phyloP scores from a whole-genome alignment of 1,140 invertebrate genomes.

The Batillaria attramentaria region DNA sequence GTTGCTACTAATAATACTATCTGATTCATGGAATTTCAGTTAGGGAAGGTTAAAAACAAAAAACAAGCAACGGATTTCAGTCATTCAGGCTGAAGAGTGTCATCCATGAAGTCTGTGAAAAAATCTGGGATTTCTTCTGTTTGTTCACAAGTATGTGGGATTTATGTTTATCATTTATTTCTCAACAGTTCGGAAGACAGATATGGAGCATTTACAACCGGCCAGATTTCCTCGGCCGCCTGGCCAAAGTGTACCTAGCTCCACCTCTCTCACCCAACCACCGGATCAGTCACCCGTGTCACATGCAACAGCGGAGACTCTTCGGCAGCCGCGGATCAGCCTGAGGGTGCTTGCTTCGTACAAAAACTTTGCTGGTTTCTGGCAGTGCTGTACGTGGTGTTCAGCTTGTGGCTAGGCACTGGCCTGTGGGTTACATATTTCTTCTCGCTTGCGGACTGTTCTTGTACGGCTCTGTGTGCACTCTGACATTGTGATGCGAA shows the following conservation, averaged over 20 bases:
- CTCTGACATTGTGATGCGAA: too few species aligned
- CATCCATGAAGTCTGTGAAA: not conserved
- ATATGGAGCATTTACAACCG: constrained; percentile 78
- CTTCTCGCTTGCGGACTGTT: not conserved
- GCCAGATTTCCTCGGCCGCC: constrained; percentile 77
- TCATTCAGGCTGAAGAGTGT: too few species aligned
- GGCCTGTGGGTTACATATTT: constrained; percentile 28
- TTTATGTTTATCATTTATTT: too few species aligned
- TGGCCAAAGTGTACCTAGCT: constrained; percentile 78
- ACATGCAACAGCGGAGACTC: constrained; percentile 73
- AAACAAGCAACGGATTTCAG: too few species aligned
- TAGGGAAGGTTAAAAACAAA: too few species aligned
- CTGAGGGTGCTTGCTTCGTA: constrained; percentile 80
- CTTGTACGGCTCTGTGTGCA: constrained; percentile 26
- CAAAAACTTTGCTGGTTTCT: constrained; percentile 74
- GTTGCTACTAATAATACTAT: too few species aligned
- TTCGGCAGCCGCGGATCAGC: constrained; percentile 80
- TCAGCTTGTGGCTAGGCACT: constrained; percentile 38
- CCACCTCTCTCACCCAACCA: constrained; percentile 73
- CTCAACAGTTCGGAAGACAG: constrained; percentile 78
- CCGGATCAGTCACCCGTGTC: constrained; percentile 74
- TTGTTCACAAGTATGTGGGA: not conserved
- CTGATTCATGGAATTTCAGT: too few species aligned
- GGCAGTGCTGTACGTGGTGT: constrained; percentile 51
- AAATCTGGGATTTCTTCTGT: not conserved